phyloP scores from a whole-genome alignment of 2,888 invertebrate species.

The Leucoma salicis region DNA sequence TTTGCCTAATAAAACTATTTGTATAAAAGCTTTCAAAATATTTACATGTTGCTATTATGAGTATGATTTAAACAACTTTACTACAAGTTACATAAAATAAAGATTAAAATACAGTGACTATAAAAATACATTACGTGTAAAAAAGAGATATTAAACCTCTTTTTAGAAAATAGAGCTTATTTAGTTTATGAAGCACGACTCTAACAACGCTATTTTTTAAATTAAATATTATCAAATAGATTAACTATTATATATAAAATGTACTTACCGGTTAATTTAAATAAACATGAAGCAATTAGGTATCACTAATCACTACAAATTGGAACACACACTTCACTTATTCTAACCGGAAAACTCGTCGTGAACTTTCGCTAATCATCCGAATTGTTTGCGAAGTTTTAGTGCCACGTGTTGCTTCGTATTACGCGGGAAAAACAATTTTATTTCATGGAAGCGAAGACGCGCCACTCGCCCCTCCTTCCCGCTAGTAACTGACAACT shows the following conservation, averaged over 20 bases:
- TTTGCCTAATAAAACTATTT: too few species aligned
- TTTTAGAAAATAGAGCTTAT: too few species aligned
- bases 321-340: conserved; percentile 47
- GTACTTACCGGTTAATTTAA: conserved; percentile 33
- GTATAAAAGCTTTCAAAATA: too few species aligned
- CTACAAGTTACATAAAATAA: too few species aligned
- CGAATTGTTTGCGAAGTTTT: conserved; percentile 57
- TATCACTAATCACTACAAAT: conserved; percentile 42
- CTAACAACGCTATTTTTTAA: too few species aligned
- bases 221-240: background rate
- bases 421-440: conserved; percentile 46
- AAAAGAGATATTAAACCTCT: too few species aligned
- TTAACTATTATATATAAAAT: background rate
- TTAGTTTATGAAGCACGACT: too few species aligned
- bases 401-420: conserved; percentile 63
- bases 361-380: conserved; percentile 50
- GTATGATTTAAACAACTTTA: too few species aligned
- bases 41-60: too few species aligned
- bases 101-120: too few species aligned
- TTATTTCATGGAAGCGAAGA: conserved; percentile 49
- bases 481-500: conserved; percentile 72
- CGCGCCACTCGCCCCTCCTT: conserved; percentile 55
- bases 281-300: conserved; percentile 43
- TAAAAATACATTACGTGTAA: too few species aligned
- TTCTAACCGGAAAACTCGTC: conserved; percentile 35